Base-by-base conservation (phyloP, 37 sponge, comb jelly and placozoan genomes). In the Beroe forskalii region DNA sequence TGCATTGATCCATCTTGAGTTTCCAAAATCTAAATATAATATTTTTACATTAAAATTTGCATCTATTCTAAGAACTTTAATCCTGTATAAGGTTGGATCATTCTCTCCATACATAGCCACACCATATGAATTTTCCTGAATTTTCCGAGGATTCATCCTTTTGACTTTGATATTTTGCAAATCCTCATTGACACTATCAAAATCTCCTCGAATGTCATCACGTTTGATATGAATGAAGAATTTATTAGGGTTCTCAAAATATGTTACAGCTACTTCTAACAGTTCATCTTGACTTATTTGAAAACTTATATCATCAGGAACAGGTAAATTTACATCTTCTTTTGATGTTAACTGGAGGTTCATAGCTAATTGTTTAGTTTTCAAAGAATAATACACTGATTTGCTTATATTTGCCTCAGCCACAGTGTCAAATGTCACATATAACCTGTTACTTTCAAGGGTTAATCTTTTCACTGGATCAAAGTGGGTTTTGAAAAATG, bases 1-100 rank as follows among this genome's bases (percentile, higher is more conserved):
- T 19, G 55, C 44, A 22, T 80, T 80, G 37, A 80, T 80, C 86
- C 86, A 80, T 25, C 4, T 20, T 25, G 86, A 80, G 42, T 80
- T 80, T 25, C 86, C 86, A 80, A 44, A 80, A 27, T 80, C 86
- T n/a, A 80, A 14, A 43, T 44, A 80, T 20, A 42, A 28, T 9
- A 80, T 37, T 80, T 80, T 80, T 6, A 80, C 55, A 25, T 44
- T 40, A 27, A 80, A 80, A 44, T 80, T 80, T 2, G 3, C 30
- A 25, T 40, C 55, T 22, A 43, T 42, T 20, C 42, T 40, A 0
- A 80, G 55, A 41, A 38, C 86, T 44, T 43, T 80, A 1, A 80
- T 48, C 27, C 86, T 9, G 35, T 80, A 80, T 23, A 80, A 25
- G 27, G 30, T 41, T 36, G 17, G 27, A 2, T 69, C 72, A 69